Conservation (phyloP, 37 sponge, comb jelly and placozoan genomes). For the Oopsacas minuta region DNA sequence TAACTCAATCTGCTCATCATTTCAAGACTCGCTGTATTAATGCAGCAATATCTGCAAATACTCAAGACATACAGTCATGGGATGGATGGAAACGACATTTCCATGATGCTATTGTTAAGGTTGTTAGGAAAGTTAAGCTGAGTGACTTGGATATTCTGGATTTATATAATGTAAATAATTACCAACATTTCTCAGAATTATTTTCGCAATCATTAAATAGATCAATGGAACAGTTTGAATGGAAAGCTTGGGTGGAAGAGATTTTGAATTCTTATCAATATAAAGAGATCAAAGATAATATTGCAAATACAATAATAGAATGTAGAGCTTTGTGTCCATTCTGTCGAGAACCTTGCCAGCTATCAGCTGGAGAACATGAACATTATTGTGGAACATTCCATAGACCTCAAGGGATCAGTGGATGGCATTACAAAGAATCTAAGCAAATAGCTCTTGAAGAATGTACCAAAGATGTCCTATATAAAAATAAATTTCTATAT, state of each 20-base stretch:
- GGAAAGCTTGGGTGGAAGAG: not conserved
- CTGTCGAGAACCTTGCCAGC: not conserved
- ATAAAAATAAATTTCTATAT: not conserved
- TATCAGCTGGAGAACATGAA: constrained; percentile 14
- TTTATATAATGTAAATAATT: not conserved
- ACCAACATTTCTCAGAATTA: not conserved
- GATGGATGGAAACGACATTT: not conserved
- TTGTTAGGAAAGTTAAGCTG: not conserved
- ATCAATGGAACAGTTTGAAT: not conserved
- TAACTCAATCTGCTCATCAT: not conserved
- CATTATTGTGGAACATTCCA: constrained; percentile 15
- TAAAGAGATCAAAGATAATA: not conserved
- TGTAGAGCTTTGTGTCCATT: constrained; percentile 7
- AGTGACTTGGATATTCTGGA: not conserved
- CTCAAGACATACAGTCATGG: too few relatives aligned
- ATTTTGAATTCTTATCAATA: not conserved
- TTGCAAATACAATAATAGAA: not conserved
- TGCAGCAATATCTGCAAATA: not conserved
- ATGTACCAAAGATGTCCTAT: not conserved
- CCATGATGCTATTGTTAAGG: not conserved
- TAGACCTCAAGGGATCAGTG: not conserved
- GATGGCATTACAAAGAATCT: not conserved
- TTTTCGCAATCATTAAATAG: not conserved
- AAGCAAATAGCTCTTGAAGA: not conserved
- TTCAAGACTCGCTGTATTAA: not conserved